phyloP scores from a whole-genome alignment of 1,140 invertebrate species.

The Lethrus apterus region DNA sequence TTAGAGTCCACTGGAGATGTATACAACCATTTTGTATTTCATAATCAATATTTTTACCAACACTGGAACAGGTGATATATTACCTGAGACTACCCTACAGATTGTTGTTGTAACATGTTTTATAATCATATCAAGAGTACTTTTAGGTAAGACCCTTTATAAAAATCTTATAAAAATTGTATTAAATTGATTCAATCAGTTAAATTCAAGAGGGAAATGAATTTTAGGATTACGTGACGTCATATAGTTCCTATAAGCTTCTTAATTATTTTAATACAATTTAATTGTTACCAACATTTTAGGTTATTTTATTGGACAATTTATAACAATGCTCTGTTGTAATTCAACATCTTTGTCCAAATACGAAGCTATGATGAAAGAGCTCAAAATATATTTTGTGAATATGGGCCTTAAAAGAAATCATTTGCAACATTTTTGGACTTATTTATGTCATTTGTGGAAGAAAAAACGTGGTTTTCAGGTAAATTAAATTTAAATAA shows the following conservation, averaged over 20 bases:
- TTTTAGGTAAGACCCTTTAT: no score
- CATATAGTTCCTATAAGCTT: no score
- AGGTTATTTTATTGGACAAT: conserved; percentile 4
- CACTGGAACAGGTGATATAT: conserved; percentile 42
- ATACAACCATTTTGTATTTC: conserved; percentile 42
- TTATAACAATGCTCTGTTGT: neutral
- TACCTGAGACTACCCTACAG: conserved; percentile 26
- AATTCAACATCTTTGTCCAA: neutral
- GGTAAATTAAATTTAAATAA: neutral
- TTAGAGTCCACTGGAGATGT: conserved; percentile 40
- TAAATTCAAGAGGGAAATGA: no score
- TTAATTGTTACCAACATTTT: no score
- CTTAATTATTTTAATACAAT: no score
- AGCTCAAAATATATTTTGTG: conserved; percentile 1
- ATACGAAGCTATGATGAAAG: conserved; percentile 1
- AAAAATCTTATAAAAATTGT: no score
- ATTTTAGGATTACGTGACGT: no score
- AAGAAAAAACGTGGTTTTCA: conserved; percentile 7
- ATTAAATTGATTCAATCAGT: no score
- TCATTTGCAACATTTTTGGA: neutral
- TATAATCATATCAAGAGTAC: neutral
- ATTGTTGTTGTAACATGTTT: neutral
- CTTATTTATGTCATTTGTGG: conserved; percentile 1
- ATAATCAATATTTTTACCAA: conserved; percentile 43
- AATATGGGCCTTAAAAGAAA: neutral